Evolutionary conservation across 2,888 invertebrate species (phyloP).

Genomic region (Plusia festucae): DNA sequence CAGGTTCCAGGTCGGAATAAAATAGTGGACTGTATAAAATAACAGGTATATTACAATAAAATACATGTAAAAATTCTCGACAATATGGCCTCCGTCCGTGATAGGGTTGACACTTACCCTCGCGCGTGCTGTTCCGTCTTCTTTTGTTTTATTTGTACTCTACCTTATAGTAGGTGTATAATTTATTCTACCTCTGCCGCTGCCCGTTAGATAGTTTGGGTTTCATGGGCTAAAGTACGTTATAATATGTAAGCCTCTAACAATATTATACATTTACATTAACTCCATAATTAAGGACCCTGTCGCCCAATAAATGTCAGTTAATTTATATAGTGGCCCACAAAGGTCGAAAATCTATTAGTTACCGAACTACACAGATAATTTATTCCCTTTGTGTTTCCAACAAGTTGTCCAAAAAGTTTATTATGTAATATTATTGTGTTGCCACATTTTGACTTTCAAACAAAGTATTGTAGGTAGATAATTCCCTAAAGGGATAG

Average conservation of each 20-base stretch:
- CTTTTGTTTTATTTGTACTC: too few relatives aligned
- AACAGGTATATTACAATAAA: too few relatives aligned
- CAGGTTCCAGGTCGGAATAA: too few relatives aligned
- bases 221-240: too few relatives aligned
- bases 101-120: too few relatives aligned
- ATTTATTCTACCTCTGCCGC: too few relatives aligned
- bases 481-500: slow-evolving; percentile 1
- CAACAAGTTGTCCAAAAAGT: slow-evolving; percentile 25
- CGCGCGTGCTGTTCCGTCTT: too few relatives aligned
- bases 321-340: slow-evolving; percentile 44
- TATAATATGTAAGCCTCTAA: background rate
- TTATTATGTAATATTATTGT: slow-evolving; percentile 13
- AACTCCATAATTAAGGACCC: slow-evolving; percentile 45
- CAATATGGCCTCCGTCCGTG: too few relatives aligned
- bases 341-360: slow-evolving; percentile 41
- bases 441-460: slow-evolving; percentile 10
- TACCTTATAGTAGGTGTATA: too few relatives aligned
- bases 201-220: too few relatives aligned
- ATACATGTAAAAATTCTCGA: too few relatives aligned
- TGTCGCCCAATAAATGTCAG: slow-evolving; percentile 43
- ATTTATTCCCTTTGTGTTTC: slow-evolving; percentile 32
- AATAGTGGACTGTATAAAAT: too few relatives aligned
- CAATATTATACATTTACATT: slow-evolving; percentile 1
- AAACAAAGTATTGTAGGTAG: slow-evolving; percentile 4
- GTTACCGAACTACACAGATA: slow-evolving; percentile 26